A percentile compares a stretch with the other conserved stretches of the same genome.
These are phyloP conservation scores for Australoheros scitulus DNA, from an alignment of 2,113 vertebrate genomes.

Conservation along the genomic window DNA sequence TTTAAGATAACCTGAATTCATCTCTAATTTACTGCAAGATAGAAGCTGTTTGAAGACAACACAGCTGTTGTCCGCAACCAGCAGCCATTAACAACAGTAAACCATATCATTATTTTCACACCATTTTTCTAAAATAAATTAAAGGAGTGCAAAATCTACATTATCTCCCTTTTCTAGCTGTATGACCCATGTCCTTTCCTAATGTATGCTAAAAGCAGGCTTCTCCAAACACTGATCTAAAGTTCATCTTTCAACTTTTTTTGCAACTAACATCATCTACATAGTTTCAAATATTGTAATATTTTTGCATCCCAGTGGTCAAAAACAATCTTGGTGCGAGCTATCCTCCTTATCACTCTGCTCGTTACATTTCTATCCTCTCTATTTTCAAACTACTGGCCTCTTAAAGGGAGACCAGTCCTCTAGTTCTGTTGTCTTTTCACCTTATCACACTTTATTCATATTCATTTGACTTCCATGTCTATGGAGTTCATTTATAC, in stretches of 20 bases:
- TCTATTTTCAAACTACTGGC: conserved; percentile 18
- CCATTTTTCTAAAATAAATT: too few relatives aligned
- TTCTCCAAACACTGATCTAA: neutral
- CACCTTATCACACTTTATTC: conserved; percentile 49
- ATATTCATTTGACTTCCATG: conserved; percentile 51
- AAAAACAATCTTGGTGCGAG: neutral
- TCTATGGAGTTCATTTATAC: conserved; percentile 51
- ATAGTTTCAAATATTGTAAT: conserved; percentile 6
- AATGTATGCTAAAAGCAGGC: neutral
- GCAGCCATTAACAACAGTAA: neutral
- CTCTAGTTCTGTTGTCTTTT: conserved; percentile 7
- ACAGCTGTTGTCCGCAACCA: neutral
- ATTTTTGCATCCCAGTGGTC: neutral
- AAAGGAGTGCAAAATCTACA: neutral
- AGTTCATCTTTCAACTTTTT: neutral
- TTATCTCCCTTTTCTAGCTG: neutral
- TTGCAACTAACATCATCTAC: neutral
- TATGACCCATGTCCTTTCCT: neutral
- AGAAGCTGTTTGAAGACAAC: neutral
- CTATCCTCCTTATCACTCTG: conserved; percentile 8
- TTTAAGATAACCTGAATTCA: neutral
- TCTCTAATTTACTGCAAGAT: neutral
- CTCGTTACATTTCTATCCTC: neutral
- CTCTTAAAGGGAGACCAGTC: conserved; percentile 39
- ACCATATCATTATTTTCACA: neutral